Evolutionary conservation across 2,113 vertebrate species (phyloP), one percentile per base, ranked within the genome.

Genomic region (Catharus bicknelli): DNA sequence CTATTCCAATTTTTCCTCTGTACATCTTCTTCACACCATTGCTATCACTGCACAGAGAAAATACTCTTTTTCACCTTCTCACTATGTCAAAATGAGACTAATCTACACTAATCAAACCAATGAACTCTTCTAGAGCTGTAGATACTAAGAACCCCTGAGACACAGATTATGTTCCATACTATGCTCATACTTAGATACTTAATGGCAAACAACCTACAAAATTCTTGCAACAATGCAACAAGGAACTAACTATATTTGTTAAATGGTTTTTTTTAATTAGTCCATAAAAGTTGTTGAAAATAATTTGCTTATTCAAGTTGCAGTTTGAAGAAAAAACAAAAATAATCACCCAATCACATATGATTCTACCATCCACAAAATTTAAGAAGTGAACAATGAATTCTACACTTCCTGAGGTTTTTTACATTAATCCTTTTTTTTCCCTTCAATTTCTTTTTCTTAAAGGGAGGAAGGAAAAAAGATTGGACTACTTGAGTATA

Each of bases 401-500:
- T 59, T 83, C 48, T 80, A 80, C 7, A 38, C 26, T 40, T 66
- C 20, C 38, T 61, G 77, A 86, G 19, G 10, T 8, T 73, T 89
- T 90, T 74, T 36, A 88, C 18, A 51, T 63, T 0, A 62, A 84
- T 38, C 4, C n/a, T 25, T 23, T 45, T 26, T 32, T 64, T 81
- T 66, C 48, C 25, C 18, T 72, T 16, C 30, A 58, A 83, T 76
- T 83, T 76, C 36, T 64, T 83, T 75, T 78, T 75, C 43, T 59
- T 67, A 43, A 54, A 38, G 7, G 12, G 2, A 19, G 2, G 13
- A 22, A 36, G 30, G 13, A 45, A 58, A 73, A 76, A 67, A 68
- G 36, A 30, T 75, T 59, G 57, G n/a, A 88, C 23, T 83, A 67
- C 83, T 93, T 73, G 32, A 93, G 45, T 86, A 89, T 50, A 90